A percentile compares a stretch with the other conserved stretches of the same genome.
phyloP scores from a whole-genome alignment of 2,888 invertebrate species.

The Globia sparganii region DNA sequence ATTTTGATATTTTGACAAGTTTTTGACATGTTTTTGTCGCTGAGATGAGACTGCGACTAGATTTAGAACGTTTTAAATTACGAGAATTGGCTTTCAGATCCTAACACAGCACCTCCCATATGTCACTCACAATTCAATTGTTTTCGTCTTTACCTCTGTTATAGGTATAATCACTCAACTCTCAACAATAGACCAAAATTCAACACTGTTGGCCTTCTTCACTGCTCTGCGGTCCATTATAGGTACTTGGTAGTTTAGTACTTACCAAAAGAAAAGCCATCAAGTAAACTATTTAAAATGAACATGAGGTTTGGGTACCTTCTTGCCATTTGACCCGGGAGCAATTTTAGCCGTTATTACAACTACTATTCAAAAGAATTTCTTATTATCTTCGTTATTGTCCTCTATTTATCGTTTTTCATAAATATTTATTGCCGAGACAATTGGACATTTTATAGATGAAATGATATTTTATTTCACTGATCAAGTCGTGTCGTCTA shows the following conservation, averaged over 20 bases:
- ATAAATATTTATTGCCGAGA: constrained; percentile 74
- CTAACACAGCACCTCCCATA: neutral
- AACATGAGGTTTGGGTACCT: constrained; percentile 75
- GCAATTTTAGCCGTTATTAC: constrained; percentile 61
- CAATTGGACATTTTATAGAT: constrained; percentile 75
- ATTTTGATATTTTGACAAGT: too few species aligned
- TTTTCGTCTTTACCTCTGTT: neutral
- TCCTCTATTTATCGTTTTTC: constrained; percentile 67
- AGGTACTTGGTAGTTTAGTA: neutral
- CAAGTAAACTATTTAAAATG: constrained; percentile 76
- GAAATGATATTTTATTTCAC: constrained; percentile 80
- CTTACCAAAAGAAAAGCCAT: constrained; percentile 42
- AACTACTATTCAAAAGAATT: constrained; percentile 69
- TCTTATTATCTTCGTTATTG: constrained; percentile 64
- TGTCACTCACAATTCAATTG: neutral
- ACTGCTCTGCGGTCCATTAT: too few species aligned
- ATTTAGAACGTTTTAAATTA: too few species aligned
- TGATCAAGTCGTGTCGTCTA: constrained; percentile 70
- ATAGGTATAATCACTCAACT: neutral
- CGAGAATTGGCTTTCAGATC: neutral
- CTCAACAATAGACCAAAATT: neutral
- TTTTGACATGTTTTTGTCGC: too few species aligned
- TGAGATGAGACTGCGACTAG: too few species aligned
- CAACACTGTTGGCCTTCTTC: neutral
- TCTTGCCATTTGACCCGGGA: constrained; percentile 72